phyloP scores from a whole-genome alignment of 2,113 vertebrate species.

The Asarcornis scutulata region DNA sequence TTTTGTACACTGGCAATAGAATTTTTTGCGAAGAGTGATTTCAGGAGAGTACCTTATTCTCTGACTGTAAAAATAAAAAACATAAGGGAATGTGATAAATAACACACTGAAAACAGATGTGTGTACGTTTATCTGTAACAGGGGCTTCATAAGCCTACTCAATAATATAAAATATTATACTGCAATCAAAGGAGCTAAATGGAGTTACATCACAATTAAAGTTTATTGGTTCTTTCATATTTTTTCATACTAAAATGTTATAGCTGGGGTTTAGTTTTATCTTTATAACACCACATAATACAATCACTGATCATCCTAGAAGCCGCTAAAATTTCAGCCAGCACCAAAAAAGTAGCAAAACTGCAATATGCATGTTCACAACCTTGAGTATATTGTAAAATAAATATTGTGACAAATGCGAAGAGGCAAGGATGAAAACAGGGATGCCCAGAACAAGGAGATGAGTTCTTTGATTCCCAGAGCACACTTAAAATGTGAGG shows the following conservation, averaged over 20 bases:
- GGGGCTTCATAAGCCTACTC: not conserved
- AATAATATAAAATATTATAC: not conserved
- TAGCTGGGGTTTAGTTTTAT: not conserved
- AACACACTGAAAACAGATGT: not conserved
- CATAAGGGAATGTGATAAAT: not conserved
- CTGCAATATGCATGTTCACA: rapidly evolving
- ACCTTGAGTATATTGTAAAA: not conserved
- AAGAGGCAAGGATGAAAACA: not conserved
- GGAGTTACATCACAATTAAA: not conserved
- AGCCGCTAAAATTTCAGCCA: not conserved
- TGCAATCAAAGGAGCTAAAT: not conserved
- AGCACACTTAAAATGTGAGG: not conserved
- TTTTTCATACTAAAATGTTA: not conserved
- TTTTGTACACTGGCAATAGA: not conserved
- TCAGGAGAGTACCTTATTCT: not conserved
- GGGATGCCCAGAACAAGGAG: not conserved
- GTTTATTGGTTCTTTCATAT: not conserved
- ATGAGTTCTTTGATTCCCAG: not conserved
- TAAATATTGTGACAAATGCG: not conserved
- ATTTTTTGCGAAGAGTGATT: not conserved
- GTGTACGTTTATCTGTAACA: rapidly evolving
- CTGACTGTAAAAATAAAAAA: not conserved
- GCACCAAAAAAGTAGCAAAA: rapidly evolving
- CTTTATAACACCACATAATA: not conserved
- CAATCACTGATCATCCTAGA: not conserved